Evolutionary conservation across 2,113 vertebrate species (phyloP).

Genomic region (Apaloderma vittatum): DNA sequence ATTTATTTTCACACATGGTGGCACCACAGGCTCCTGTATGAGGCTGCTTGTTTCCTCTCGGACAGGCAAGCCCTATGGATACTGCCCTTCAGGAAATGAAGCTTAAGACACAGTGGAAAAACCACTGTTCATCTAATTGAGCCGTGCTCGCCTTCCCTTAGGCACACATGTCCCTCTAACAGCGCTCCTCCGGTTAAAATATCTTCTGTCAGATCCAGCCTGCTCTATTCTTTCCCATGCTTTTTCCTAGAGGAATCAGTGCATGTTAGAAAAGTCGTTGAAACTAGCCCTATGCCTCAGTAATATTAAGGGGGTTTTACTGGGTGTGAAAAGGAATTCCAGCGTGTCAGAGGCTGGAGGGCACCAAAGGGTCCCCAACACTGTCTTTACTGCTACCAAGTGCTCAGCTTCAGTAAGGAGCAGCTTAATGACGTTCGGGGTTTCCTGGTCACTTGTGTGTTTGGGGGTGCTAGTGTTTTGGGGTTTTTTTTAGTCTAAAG

Average conservation of each 20-base stretch:
- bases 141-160: neutral
- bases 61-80: neutral
- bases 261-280: neutral
- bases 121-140: neutral
- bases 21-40: slow-evolving; percentile 17
- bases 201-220: neutral
- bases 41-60: neutral
- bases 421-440: neutral
- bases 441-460: too few species aligned
- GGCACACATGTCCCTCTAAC: neutral
- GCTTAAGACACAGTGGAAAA: neutral
- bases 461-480: neutral
- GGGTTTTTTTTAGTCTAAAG: neutral
- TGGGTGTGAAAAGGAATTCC: neutral
- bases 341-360: neutral
- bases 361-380: neutral
- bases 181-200: neutral
- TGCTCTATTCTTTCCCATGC: neutral
- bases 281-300: neutral
- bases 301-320: neutral
- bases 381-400: neutral
- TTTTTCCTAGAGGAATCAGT: neutral
- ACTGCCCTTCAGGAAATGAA: neutral
- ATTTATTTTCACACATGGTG: slow-evolving; percentile 16
- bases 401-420: neutral